Percentiles rank a stretch among this genome's conserved stretches.
phyloP scores from a whole-genome alignment of 2,113 vertebrate genomes.

The Pipa parva region DNA sequence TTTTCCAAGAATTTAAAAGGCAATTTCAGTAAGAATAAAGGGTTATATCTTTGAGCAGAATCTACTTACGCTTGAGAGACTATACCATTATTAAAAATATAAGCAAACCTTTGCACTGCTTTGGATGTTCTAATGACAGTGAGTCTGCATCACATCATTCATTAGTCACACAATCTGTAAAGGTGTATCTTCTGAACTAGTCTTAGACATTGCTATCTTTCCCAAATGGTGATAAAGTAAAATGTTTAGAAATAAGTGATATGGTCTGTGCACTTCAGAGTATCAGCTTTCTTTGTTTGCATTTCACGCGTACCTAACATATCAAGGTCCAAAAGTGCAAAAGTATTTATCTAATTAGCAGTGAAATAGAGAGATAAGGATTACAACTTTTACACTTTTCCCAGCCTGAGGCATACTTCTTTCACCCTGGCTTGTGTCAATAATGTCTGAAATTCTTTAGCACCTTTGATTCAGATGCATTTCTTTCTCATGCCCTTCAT shows the following conservation, averaged over 20 bases:
- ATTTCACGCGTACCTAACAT: no score
- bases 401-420: background rate
- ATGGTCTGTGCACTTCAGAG: background rate
- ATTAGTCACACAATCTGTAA: background rate
- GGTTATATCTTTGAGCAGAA: background rate
- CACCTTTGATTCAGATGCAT: no score
- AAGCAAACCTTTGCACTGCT: no score
- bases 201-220: background rate
- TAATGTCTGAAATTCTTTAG: no score
- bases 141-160: background rate
- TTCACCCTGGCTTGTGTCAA: no score
- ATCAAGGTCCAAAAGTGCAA: no score
- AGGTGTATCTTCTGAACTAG: background rate
- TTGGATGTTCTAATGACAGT: background rate
- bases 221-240: background rate
- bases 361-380: background rate
- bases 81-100: no score
- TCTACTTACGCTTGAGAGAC: no score
- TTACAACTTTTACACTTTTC: background rate
- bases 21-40: background rate
- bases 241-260: background rate
- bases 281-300: no score
- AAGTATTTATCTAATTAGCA: no score
- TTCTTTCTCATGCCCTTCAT: no score
- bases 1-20: background rate